Conservation (phyloP, 2,888 invertebrate species). For the Ceramica pisi region DNA sequence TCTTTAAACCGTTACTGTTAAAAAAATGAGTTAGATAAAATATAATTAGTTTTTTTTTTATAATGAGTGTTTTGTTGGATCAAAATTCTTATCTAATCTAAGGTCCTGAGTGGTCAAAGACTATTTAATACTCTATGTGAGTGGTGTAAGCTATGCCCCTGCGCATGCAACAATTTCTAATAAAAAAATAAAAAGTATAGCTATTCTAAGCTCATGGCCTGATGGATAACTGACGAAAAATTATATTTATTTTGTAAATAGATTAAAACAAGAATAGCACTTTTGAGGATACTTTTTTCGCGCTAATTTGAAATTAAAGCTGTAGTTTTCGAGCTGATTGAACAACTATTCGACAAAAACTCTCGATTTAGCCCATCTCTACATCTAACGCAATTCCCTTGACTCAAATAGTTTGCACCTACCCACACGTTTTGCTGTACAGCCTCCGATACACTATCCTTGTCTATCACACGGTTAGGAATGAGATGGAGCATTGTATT, state of each 20-base stretch:
- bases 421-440: constrained; percentile 45
- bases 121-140: no score
- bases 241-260: no score
- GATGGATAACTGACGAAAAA: no score
- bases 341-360: constrained; percentile 11
- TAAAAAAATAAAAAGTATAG: not conserved
- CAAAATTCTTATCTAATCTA: not conserved
- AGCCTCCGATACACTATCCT: constrained; percentile 56
- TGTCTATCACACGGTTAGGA: constrained; percentile 38
- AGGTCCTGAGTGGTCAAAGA: no score
- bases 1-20: not conserved
- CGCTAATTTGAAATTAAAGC: no score
- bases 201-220: not conserved
- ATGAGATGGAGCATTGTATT: constrained; percentile 50
- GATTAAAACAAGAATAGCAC: no score
- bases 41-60: not conserved
- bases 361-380: constrained; percentile 39
- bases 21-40: constrained; percentile 6
- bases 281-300: no score
- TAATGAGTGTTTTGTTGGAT: not conserved
- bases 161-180: not conserved
- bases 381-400: constrained; percentile 60
- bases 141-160: no score
- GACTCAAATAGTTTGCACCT: constrained; percentile 62
- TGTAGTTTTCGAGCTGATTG: not conserved